Base-by-base conservation (phyloP, 35 echinoderm and acorn worm species). In the Holothuria glaberrima region DNA sequence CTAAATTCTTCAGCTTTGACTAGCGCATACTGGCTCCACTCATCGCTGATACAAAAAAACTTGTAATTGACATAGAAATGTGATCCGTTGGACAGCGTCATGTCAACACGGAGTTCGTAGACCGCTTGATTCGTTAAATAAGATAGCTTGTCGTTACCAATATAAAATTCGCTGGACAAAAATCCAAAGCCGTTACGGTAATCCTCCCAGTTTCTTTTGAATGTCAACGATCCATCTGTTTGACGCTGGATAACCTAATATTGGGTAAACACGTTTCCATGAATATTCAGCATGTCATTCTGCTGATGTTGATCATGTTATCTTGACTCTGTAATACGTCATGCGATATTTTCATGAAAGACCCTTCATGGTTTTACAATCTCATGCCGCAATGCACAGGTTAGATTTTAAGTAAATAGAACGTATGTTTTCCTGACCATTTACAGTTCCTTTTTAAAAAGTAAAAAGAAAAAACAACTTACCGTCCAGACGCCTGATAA, bases 61-160 rank as follows among this genome's bases (percentile, higher is more conserved):
- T n/a, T 65, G 62, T 65, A 65, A 2, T 29, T 2, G 62, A 65
- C 62, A 29, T 65, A 65, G 20, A 65, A 65, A 3, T 65, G 62
- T 21, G 62, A 65, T 65, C 62, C 62, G 62, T 65, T 65, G 62
- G 62, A n/a, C 62, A 65, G 27, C 28, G 12, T 29, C 62, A 65
- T 65, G 2, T 65, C 62, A 21, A 65, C 12, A 65, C 62, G 62
- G 27, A 65, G 62, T 29, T 65, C 62, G 27, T 65, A 65, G 2
- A 65, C 62, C 28, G 62, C 62, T 65, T 65, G 62, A 29, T 65
- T 65, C 28, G 62, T 65, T n/a, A 65, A n/a, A 29, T 65, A 65
- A 29, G 20, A 65, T 3, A 65, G 62, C 62, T 29, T 65, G 62
- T 65, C 62, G 12, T 65, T 65, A 29, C 62, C 62, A 65, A 65